Evolutionary conservation across 1,140 invertebrate species (phyloP).

Genomic region (Heliconius melpomene): DNA sequence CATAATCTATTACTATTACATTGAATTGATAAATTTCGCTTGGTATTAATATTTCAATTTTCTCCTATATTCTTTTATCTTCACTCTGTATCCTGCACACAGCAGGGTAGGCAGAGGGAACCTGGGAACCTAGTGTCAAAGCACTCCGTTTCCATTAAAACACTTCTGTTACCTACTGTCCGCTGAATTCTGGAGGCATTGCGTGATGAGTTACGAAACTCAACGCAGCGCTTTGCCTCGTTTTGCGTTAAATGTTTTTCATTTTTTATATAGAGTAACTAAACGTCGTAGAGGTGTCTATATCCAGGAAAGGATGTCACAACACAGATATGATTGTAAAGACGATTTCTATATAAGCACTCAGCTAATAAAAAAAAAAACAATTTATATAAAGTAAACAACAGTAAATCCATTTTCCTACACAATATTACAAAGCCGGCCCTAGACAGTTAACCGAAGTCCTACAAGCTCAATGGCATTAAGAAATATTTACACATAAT

Average conservation of each 20-base stretch:
- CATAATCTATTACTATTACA: background rate
- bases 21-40: background rate
- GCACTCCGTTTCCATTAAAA: background rate
- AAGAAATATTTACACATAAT: background rate
- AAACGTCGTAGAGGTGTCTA: too few species aligned
- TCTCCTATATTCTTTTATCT: background rate
- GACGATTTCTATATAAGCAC: too few species aligned
- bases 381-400: too few species aligned
- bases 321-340: too few species aligned
- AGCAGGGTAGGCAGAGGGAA: background rate
- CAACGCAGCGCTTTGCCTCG: background rate
- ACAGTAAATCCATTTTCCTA: too few species aligned
- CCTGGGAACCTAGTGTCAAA: background rate
- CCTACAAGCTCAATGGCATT: background rate
- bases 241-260: too few species aligned
- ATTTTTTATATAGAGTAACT: too few species aligned
- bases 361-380: too few species aligned
- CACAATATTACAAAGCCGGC: background rate
- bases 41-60: background rate
- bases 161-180: background rate
- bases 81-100: background rate
- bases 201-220: background rate
- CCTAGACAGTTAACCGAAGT: background rate
- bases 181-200: background rate
- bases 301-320: too few species aligned